phyloP scores from a whole-genome alignment of 1,140 invertebrate genomes.

The Teleogryllus occipitalis region DNA sequence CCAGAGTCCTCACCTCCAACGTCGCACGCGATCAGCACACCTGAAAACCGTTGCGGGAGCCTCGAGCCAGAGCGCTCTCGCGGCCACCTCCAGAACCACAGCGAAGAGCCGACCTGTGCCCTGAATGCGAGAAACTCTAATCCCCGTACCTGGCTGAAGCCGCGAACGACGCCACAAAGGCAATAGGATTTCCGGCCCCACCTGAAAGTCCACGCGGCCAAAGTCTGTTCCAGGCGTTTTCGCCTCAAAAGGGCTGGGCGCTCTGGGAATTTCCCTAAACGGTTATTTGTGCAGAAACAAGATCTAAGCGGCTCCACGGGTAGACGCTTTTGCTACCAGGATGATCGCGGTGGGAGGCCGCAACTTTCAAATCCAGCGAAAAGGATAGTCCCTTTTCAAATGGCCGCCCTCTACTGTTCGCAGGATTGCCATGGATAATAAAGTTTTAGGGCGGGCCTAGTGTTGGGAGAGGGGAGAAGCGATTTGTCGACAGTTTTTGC shows the following conservation, averaged over 20 bases:
- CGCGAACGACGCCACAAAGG: background rate
- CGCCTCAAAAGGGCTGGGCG: background rate
- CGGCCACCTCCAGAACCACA: background rate
- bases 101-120: background rate
- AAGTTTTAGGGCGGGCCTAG: no score
- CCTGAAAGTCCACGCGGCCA: background rate
- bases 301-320: no score
- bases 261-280: background rate
- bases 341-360: no score
- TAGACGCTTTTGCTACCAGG: no score
- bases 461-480: no score
- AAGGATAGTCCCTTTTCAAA: no score
- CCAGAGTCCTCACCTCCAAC: no score
- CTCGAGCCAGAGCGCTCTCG: background rate
- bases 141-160: background rate
- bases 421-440: no score
- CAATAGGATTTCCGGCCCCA: background rate
- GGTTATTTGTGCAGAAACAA: background rate
- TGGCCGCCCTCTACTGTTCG: no score
- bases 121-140: background rate
- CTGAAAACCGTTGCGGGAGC: background rate
- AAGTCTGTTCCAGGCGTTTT: background rate
- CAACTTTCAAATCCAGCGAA: no score
- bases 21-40: no score
- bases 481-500: no score